These are phyloP conservation scores for Cerceris ruficornis DNA, from an alignment of 2,888 invertebrate species.

Conservation along the genomic window DNA sequence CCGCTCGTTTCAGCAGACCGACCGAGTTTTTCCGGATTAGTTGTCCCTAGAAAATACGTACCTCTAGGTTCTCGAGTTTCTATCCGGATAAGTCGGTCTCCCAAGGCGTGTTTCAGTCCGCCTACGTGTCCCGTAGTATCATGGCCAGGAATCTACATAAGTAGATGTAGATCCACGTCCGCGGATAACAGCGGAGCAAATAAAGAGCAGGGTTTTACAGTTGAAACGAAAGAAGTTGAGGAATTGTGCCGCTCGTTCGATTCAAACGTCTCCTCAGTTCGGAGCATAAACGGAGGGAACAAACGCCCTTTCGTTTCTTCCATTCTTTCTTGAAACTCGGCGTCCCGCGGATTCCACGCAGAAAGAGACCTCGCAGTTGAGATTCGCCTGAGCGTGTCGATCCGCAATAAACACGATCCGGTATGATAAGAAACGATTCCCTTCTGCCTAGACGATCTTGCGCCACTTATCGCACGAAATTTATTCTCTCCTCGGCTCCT, in stretches of 20 bases:
- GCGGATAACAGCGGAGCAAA: constrained; percentile 10
- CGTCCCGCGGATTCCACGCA: background rate
- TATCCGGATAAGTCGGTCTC: constrained; percentile 44
- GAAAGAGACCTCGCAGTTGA: background rate
- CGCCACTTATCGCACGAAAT: constrained; percentile 12
- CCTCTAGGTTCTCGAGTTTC: constrained; percentile 50
- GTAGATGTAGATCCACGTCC: constrained; percentile 41
- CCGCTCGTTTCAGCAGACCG: constrained; percentile 18
- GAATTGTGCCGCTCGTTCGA: constrained; percentile 12
- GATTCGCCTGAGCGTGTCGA: constrained; percentile 10
- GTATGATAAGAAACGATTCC: constrained; percentile 17
- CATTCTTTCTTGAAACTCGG: too few relatives aligned
- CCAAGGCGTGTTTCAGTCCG: constrained; percentile 41
- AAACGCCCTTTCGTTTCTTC: background rate
- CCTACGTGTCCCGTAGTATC: constrained; percentile 46
- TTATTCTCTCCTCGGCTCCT: constrained; percentile 1
- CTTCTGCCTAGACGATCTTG: constrained; percentile 8
- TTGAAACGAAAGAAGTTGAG: constrained; percentile 26
- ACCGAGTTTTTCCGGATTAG: constrained; percentile 29
- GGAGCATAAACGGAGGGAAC: background rate
- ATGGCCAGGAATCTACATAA: constrained; percentile 38
- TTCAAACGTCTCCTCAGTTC: constrained; percentile 2
- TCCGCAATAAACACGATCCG: constrained; percentile 15
- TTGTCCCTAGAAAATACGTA: constrained; percentile 16
- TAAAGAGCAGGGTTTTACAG: constrained; percentile 40